A percentile compares a stretch with the other conserved stretches of the same genome.
Conservation (phyloP, 2,113 vertebrate species). For the Chaetodon trifascialis region DNA sequence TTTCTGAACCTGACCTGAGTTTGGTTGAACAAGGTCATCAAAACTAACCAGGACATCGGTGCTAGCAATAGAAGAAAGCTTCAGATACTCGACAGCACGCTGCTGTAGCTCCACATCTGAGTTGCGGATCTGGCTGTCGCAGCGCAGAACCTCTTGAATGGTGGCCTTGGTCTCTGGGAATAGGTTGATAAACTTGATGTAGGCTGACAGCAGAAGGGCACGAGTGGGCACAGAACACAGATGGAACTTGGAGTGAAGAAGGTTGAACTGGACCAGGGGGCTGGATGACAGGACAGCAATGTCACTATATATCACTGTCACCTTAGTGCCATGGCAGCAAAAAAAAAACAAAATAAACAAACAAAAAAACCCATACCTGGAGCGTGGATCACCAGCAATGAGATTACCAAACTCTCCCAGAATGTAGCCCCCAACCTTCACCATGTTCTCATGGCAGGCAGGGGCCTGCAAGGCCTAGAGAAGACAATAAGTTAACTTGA, state of each 20-base stretch:
- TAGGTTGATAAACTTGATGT: constrained; percentile 96
- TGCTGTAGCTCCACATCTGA: constrained; percentile 94
- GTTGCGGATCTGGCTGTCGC: constrained; percentile 94
- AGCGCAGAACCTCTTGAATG: constrained; percentile 94
- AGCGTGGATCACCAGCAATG: constrained; percentile 94
- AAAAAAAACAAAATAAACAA: neutral
- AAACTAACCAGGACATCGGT: constrained; percentile 91
- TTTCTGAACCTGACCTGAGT: neutral
- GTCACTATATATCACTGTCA: neutral
- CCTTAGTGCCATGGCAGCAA: too few species aligned
- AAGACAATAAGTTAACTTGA: neutral
- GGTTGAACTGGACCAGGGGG: constrained; percentile 93
- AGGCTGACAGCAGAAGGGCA: constrained; percentile 92
- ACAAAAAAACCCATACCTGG: constrained; percentile 84
- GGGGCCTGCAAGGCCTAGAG: constrained; percentile 92
- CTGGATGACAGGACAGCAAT: constrained; percentile 64
- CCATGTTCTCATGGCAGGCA: constrained; percentile 96
- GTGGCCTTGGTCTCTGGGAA: constrained; percentile 96
- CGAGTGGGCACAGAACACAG: constrained; percentile 92
- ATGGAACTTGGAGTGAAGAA: constrained; percentile 95
- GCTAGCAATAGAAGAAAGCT: constrained; percentile 94
- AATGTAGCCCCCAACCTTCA: constrained; percentile 95
- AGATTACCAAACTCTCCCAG: constrained; percentile 95
- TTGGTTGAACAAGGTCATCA: neutral
- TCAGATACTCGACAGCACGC: constrained; percentile 94